phyloP scores from a whole-genome alignment of 2,888 invertebrate species.

The Leptogaster cylindrica region DNA sequence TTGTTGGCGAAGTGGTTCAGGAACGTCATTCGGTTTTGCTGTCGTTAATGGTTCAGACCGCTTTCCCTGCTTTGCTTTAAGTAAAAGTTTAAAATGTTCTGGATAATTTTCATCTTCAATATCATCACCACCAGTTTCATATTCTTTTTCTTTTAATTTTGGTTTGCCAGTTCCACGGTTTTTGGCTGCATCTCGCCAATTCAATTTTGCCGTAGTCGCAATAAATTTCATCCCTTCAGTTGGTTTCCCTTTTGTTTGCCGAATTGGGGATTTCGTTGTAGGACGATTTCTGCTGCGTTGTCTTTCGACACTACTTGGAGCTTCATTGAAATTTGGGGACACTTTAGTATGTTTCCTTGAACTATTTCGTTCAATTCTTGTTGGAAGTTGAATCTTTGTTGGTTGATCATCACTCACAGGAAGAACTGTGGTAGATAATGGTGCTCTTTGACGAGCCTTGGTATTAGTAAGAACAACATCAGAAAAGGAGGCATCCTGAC shows the following conservation, averaged over 20 bases:
- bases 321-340: background rate
- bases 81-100: constrained; percentile 69
- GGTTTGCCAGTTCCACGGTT: constrained; percentile 43
- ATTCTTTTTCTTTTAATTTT: constrained; percentile 39
- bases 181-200: constrained; percentile 45
- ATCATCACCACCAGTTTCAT: constrained; percentile 63
- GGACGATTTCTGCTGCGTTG: constrained; percentile 29
- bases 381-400: constrained; percentile 48
- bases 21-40: constrained; percentile 43
- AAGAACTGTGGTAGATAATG: constrained; percentile 17
- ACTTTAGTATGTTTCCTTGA: constrained; percentile 1
- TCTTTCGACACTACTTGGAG: constrained; percentile 12
- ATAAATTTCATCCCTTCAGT: constrained; percentile 45
- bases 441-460: constrained; percentile 13
- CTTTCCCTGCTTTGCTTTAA: constrained; percentile 65
- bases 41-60: constrained; percentile 2
- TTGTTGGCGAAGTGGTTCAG: constrained; percentile 41
- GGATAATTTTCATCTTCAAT: constrained; percentile 72
- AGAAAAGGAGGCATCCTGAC: constrained; percentile 15
- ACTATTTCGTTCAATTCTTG: constrained; percentile 45
- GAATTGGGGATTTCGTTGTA: background rate
- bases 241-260: constrained; percentile 28
- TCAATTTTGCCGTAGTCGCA: constrained; percentile 47
- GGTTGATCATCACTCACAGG: constrained; percentile 45
- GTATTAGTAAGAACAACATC: background rate